A percentile compares a stretch with the other conserved stretches of the same genome.
These are phyloP conservation scores for Boulengerochromis microlepis DNA, from an alignment of 2,113 vertebrate species.

Conservation along the genomic window DNA sequence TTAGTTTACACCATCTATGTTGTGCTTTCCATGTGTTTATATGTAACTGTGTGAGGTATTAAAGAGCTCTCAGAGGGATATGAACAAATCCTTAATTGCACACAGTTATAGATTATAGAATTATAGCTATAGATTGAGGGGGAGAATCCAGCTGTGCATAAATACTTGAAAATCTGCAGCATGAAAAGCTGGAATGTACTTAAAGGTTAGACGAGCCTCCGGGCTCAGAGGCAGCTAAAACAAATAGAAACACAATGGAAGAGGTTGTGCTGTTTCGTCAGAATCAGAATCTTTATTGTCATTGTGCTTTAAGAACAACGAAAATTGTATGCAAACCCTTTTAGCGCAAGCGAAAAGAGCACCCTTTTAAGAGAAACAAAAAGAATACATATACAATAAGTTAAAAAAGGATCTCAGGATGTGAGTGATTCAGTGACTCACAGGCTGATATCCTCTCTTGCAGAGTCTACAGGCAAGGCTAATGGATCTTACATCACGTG, in stretches of 20 bases:
- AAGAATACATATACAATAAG: neutral
- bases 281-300: neutral
- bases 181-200: neutral
- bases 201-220: too few species aligned
- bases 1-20: neutral
- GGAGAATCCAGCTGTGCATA: neutral
- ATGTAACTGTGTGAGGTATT: neutral
- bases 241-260: neutral
- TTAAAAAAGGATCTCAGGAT: neutral
- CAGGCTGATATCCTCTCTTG: neutral
- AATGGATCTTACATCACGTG: neutral
- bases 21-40: neutral
- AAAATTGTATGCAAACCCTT: neutral
- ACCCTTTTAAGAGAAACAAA: neutral
- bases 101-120: neutral
- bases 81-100: neutral
- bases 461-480: neutral
- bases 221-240: neutral
- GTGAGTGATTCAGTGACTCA: neutral
- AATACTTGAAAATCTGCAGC: neutral
- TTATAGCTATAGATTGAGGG: neutral
- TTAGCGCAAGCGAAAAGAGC: neutral
- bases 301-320: neutral
- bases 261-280: neutral
- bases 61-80: neutral